These are phyloP conservation scores for Dinoponera quadriceps DNA, from an alignment of 1,140 invertebrate genomes.

Conservation along the genomic window DNA sequence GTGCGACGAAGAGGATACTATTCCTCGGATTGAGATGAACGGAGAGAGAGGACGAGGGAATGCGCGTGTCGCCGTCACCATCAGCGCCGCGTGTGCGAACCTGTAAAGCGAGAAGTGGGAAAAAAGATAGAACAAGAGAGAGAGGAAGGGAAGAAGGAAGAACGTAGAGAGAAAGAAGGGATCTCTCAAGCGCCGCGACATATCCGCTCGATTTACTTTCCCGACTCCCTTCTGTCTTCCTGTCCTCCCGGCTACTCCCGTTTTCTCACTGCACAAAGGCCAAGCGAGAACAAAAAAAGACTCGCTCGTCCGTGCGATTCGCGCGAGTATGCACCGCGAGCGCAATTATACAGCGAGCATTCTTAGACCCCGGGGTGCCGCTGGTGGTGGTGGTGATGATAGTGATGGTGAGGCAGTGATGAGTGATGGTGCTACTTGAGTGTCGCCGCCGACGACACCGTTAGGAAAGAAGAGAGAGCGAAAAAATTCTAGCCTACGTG, in stretches of 20 bases:
- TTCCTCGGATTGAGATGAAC: constrained; percentile 10
- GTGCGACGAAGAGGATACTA: neutral
- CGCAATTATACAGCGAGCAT: constrained; percentile 67
- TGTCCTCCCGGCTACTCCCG: constrained; percentile 65
- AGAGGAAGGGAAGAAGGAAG: constrained; percentile 16
- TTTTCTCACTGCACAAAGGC: constrained; percentile 68
- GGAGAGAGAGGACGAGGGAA: neutral
- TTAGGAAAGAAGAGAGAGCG: too few species aligned
- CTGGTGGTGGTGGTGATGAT: neutral
- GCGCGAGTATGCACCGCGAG: constrained; percentile 66
- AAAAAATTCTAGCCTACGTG: too few species aligned
- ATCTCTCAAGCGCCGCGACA: constrained; percentile 68
- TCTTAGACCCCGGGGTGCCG: constrained; percentile 51
- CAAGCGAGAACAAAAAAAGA: constrained; percentile 62
- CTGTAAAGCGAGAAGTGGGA: neutral
- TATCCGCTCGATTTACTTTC: constrained; percentile 75
- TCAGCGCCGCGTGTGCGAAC: too few species aligned
- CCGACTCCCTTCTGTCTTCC: constrained; percentile 70
- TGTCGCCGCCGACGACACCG: too few species aligned
- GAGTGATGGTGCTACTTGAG: too few species aligned
- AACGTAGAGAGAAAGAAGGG: neutral
- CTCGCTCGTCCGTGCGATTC: constrained; percentile 64
- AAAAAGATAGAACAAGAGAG: constrained; percentile 4
- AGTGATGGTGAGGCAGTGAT: too few species aligned
- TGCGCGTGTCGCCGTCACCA: too few species aligned